Percentiles rank a stretch among this genome's conserved stretches.
Evolutionary conservation across 2,797 vertebrate species (phyloP).

Genomic region (Pitangus sulphuratus): DNA sequence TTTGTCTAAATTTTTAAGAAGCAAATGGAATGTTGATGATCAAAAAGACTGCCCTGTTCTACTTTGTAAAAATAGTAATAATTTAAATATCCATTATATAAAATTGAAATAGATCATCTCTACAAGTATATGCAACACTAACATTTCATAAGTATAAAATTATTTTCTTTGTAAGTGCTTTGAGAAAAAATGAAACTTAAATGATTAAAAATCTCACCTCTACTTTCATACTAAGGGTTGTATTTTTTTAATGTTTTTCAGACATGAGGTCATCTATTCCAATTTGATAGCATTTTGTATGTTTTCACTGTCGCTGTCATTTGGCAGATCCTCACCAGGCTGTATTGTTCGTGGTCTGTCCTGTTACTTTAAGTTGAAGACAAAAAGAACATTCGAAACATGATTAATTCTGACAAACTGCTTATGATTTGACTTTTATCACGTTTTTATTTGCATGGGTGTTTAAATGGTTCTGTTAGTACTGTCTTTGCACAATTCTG

Average conservation of each 20-base stretch:
- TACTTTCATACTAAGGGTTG: conserved; percentile 67
- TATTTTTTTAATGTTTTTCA: conserved; percentile 69
- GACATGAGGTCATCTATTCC: conserved; percentile 57
- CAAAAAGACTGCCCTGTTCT: conserved; percentile 64
- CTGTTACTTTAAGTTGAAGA: conserved; percentile 62
- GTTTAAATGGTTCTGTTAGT: conserved; percentile 82
- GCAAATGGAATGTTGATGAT: conserved; percentile 59
- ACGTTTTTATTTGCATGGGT: conserved; percentile 78
- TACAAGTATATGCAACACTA: conserved; percentile 67
- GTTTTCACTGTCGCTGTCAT: conserved; percentile 49
- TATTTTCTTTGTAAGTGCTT: conserved; percentile 72
- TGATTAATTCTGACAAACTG: conserved; percentile 65
- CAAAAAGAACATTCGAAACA: conserved; percentile 49
- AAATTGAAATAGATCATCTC: conserved; percentile 69
- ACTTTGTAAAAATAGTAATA: conserved; percentile 56
- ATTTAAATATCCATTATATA: conserved; percentile 61
- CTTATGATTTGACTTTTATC: conserved; percentile 70
- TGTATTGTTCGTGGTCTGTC: conserved; percentile 55
- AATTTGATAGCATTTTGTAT: conserved; percentile 59
- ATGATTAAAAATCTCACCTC: conserved; percentile 61
- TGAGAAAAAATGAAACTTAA: conserved; percentile 56
- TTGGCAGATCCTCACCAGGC: conserved; percentile 46
- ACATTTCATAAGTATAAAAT: conserved; percentile 61
- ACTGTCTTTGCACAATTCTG: conserved; percentile 76
- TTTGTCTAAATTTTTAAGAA: conserved; percentile 71